Evolutionary conservation across 1,140 invertebrate genomes (phyloP).

Genomic region (Heterodera carotae): DNA sequence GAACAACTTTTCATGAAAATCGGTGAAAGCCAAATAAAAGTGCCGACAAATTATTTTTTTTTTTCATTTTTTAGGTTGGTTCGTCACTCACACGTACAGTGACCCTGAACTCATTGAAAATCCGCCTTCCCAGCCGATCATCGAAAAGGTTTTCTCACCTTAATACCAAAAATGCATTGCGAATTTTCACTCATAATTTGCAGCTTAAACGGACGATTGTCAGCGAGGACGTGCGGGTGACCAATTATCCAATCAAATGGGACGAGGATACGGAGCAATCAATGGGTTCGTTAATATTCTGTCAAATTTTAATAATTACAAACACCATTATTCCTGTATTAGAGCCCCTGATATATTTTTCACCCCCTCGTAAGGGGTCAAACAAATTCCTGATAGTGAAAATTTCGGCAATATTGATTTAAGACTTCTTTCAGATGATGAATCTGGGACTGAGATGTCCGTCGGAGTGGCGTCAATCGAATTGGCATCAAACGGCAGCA

Average conservation of each 20-base stretch:
- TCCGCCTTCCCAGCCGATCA: slow-evolving; percentile 84
- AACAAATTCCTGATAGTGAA: too few relatives aligned
- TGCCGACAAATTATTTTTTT: slow-evolving; percentile 75
- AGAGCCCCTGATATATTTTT: too few relatives aligned
- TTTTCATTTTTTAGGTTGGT: slow-evolving; percentile 92
- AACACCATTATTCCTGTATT: too few relatives aligned
- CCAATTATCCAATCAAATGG: slow-evolving; percentile 58
- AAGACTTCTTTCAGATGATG: slow-evolving; percentile 1
- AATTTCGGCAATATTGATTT: too few relatives aligned
- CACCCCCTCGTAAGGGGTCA: too few relatives aligned
- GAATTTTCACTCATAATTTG: neutral
- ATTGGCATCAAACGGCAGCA: neutral
- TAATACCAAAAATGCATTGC: too few relatives aligned
- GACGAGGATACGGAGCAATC: slow-evolving; percentile 43
- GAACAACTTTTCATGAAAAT: slow-evolving; percentile 59
- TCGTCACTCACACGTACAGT: slow-evolving; percentile 95
- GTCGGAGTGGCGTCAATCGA: neutral
- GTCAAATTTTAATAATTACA: too few relatives aligned
- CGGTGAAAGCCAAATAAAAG: neutral
- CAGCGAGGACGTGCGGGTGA: slow-evolving; percentile 55
- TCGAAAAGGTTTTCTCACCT: slow-evolving; percentile 77
- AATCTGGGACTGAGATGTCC: neutral
- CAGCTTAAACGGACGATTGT: slow-evolving; percentile 44
- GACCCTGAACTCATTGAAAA: slow-evolving; percentile 91
- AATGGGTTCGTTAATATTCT: neutral